Evolutionary conservation across 2,888 invertebrate species (phyloP).

Genomic region (Helleia helle): DNA sequence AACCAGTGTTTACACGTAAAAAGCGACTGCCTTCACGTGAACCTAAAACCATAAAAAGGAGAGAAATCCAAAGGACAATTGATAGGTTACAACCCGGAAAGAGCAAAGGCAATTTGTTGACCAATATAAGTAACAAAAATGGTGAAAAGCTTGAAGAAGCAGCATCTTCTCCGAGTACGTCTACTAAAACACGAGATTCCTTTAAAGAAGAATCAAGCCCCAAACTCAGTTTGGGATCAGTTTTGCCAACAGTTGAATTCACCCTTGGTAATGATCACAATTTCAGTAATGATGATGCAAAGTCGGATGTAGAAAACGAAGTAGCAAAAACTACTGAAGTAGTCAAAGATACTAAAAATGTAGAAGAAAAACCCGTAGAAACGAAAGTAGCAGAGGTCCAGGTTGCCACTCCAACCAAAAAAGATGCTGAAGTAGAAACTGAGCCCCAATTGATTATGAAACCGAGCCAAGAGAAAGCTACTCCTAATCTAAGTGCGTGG

Average conservation of each 20-base stretch:
- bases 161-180: slow-evolving; percentile 57
- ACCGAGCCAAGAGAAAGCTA: slow-evolving; percentile 78
- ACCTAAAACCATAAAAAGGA: slow-evolving; percentile 61
- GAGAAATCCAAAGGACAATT: slow-evolving; percentile 87
- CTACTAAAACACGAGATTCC: slow-evolving; percentile 74
- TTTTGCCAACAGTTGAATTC: slow-evolving; percentile 82
- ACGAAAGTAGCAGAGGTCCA: slow-evolving; percentile 25
- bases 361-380: slow-evolving; percentile 21
- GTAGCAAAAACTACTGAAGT: slow-evolving; percentile 30
- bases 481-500: slow-evolving; percentile 93
- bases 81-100: slow-evolving; percentile 90
- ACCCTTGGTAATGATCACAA: slow-evolving; percentile 78
- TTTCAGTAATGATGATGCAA: slow-evolving; percentile 53
- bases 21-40: slow-evolving; percentile 63
- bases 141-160: slow-evolving; percentile 74
- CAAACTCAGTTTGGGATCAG: slow-evolving; percentile 88
- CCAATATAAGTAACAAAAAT: slow-evolving; percentile 75
- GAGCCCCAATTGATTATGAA: slow-evolving; percentile 43
- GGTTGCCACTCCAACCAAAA: slow-evolving; percentile 36
- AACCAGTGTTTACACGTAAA: slow-evolving; percentile 41
- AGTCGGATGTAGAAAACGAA: slow-evolving; percentile 21
- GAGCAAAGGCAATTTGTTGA: slow-evolving; percentile 88
- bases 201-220: slow-evolving; percentile 80
- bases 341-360: slow-evolving; percentile 18
- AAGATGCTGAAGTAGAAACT: slow-evolving; percentile 57